Conservation (phyloP, 37 sponge, comb jelly and placozoan genomes). For the Spongilla lacustris region DNA sequence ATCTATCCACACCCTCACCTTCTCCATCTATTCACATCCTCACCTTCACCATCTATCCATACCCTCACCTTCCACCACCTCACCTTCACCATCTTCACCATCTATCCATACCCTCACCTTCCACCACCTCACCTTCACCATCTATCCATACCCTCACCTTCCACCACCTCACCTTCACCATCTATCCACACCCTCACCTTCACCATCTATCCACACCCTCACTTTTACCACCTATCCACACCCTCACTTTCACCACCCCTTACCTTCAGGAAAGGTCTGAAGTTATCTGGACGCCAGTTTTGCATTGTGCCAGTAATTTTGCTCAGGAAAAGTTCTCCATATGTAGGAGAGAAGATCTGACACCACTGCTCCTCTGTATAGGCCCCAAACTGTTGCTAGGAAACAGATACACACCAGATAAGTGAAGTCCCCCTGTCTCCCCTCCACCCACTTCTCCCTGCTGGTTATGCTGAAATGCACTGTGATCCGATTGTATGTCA, state of each 20-base stretch:
- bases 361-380: constrained; percentile 74
- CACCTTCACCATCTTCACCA: too few species aligned
- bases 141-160: too few species aligned
- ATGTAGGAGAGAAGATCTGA: constrained; percentile 46
- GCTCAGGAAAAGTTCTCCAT: constrained; percentile 69
- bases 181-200: not conserved
- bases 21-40: too few species aligned
- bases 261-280: constrained; percentile 69
- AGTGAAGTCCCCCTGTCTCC: too few species aligned
- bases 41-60: too few species aligned
- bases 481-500: too few species aligned
- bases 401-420: not conserved
- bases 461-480: too few species aligned
- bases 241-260: not conserved
- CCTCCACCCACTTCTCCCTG: too few species aligned
- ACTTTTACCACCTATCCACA: not conserved
- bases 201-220: not conserved
- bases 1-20: too few species aligned
- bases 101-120: too few species aligned
- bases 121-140: too few species aligned
- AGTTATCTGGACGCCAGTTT: constrained; percentile 62
- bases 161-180: not conserved
- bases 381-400: constrained; percentile 51
- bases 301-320: constrained; percentile 54
- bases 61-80: too few species aligned